Base-by-base conservation (phyloP, 2,113 vertebrate species). In the Hippotragus niger region DNA sequence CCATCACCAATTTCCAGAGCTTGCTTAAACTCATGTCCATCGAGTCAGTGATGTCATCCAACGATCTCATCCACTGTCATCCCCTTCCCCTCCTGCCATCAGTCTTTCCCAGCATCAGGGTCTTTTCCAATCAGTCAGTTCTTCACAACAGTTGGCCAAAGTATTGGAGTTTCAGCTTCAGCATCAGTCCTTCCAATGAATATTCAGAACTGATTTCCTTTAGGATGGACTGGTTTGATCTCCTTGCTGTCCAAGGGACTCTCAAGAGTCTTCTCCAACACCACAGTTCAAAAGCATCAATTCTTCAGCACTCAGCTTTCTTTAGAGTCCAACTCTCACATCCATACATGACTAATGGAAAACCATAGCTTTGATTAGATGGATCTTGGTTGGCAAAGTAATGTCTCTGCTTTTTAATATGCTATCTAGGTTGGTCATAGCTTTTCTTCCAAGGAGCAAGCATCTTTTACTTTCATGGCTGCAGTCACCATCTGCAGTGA, bases 21-120 rank as follows among this genome's bases (percentile, higher is more conserved):
- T 36, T 71, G 2, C n/a, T 36, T 5, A 71, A 71, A 71, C n/a
- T 36, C 17, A 36, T 0, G 0, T 67, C 17, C n/a, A 36, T 11
- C 0, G 1, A 71, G 17, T 67, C n/a, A 2, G n/a, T 67, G 64
- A 67, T 36, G n/a, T n/a, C n/a, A 67, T 67, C 64, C 64, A 67
- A 36, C n/a, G 17, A 11, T 36, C 64, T 67, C n/a, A 21, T 21
- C 17, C 0, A 1, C 64, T 36, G 33, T 67, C 8, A 5, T 67
- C 17, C 64, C n/a, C 64, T 67, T 67, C 17, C n/a, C 64, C n/a
- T 67, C 64, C n/a, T 67, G n/a, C 64, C 17, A 11, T 36, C 64
- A 36, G 21, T 67, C 17, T 36, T 67, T 67, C 64, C 17, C n/a
- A 36, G n/a, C 3, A 36, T 67, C 64, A 67, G 33, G 7, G 17